phyloP scores from a whole-genome alignment of 2,888 invertebrate genomes.

The Pachymerium ferrugineum region DNA sequence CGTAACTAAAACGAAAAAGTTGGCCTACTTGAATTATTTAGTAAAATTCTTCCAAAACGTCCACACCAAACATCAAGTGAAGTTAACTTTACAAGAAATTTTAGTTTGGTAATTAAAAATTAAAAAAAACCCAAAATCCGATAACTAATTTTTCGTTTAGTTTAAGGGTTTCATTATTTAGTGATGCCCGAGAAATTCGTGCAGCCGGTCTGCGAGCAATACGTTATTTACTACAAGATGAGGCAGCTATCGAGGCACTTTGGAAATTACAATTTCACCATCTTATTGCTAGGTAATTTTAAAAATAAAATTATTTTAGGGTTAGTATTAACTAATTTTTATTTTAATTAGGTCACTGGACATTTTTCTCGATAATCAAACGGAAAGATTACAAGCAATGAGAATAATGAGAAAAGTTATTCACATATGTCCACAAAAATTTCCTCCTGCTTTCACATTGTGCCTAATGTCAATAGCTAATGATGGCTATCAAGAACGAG shows the following conservation, averaged over 20 bases:
- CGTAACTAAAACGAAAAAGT: conserved; percentile 68
- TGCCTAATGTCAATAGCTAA: conserved; percentile 77
- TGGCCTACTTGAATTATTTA: conserved; percentile 82
- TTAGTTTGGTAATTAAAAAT: conserved; percentile 63
- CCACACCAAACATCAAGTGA: conserved; percentile 58
- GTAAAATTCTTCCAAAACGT: conserved; percentile 68
- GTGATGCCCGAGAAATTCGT: conserved; percentile 82
- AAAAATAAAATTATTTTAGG: no score
- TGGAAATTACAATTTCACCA: conserved; percentile 76
- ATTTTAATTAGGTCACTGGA: conserved; percentile 68
- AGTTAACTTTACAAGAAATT: conserved; percentile 72
- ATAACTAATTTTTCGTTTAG: conserved; percentile 53
- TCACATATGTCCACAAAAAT: conserved; percentile 58
- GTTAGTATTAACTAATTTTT: conserved; percentile 29
- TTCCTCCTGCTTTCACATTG: conserved; percentile 70
- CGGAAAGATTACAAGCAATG: conserved; percentile 82
- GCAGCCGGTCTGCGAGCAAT: conserved; percentile 82
- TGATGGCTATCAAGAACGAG: conserved; percentile 70
- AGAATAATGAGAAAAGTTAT: conserved; percentile 71
- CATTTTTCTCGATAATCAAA: conserved; percentile 70
- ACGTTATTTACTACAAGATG: conserved; percentile 71
- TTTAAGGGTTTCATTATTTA: conserved; percentile 73
- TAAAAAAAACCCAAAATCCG: not conserved
- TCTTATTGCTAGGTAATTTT: conserved; percentile 63
- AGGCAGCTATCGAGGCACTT: conserved; percentile 70